Percentiles rank a stretch among this genome's conserved stretches.
Evolutionary conservation across 2,888 invertebrate genomes (phyloP).

Genomic region (Heliconius erato): DNA sequence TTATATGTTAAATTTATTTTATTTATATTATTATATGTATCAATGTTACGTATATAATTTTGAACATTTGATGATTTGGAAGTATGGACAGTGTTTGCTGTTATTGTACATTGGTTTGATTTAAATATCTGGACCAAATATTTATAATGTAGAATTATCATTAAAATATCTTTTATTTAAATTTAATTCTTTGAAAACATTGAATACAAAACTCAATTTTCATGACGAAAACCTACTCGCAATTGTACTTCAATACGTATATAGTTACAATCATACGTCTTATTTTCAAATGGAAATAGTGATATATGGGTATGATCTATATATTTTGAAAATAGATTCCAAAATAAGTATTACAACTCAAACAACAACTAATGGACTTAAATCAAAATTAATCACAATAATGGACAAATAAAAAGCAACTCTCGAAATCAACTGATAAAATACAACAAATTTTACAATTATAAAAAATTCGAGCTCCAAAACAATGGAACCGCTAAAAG

Average conservation of each 20-base stretch:
- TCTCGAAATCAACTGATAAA: conserved; percentile 78
- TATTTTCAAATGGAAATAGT: conserved; percentile 74
- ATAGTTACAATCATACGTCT: conserved; percentile 79
- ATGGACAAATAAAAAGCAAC: conserved; percentile 71
- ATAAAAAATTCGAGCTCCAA: conserved; percentile 78
- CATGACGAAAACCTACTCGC: conserved; percentile 73
- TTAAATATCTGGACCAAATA: conserved; percentile 76
- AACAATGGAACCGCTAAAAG: conserved; percentile 79
- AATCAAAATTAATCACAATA: conserved; percentile 73
- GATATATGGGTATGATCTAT: conserved; percentile 65
- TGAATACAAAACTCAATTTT: conserved; percentile 58
- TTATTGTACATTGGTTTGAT: conserved; percentile 53
- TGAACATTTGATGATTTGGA: conserved; percentile 83
- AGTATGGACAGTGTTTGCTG: conserved; percentile 67
- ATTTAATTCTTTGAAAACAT: conserved; percentile 60
- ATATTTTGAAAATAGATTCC: conserved; percentile 63
- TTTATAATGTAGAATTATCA: conserved; percentile 72
- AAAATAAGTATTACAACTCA: conserved; percentile 68
- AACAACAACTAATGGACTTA: conserved; percentile 73
- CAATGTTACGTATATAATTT: conserved; percentile 86
- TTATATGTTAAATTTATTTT: conserved; percentile 85
- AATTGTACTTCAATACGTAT: conserved; percentile 86
- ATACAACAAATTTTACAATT: conserved; percentile 83
- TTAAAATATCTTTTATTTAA: conserved; percentile 72
- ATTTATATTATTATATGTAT: conserved; percentile 86